Base-by-base conservation (phyloP, 2,797 vertebrate genomes). In the Emydoidea blandingii region DNA sequence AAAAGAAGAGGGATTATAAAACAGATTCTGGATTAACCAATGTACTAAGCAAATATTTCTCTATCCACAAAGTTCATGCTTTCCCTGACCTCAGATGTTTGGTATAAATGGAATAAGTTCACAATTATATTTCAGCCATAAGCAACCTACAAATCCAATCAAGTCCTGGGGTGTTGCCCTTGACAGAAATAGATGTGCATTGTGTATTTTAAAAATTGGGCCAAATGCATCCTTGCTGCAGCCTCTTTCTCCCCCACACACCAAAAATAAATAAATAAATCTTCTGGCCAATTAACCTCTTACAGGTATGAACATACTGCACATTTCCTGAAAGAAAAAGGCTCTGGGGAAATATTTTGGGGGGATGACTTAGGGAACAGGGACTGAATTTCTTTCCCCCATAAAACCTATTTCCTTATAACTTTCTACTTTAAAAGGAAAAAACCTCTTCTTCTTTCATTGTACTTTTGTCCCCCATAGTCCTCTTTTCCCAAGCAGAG, bases 181-280 rank as follows among this genome's bases (percentile, higher is more conserved):
- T 83, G 47, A 91, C 37, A 89, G 85, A 81, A 92, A 79, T 2
- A 65, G 27, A 89, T 52, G 65, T 0, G 0, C 15, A 72, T 10
- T 18, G 91, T 93, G 88, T 74, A 50, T 91, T 88, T 92, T 21
- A 91, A 94, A 92, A 96, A 27, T 14, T 79, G 57, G 84, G 3
- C 6, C 79, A 83, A 72, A 94, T 49, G 8, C 27, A 23, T 0
- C 7, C 5, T 15, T 65, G 16, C 7, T 3, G 23, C 3, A 86
- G 34, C 23, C 34, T 82, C 86, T 93, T 76, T 78, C 34, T 80
- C 7, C 12, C 2, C 21, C 78, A 87, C 62, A 72, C 37, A 92
- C 87, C n/a, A 54, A 8, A 85, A 52, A 94, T 27, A 4, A 68
- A 21, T 19, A n/a, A 72, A 72, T 72, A 37, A 88, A 14, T 76